Conservation (phyloP, 2,113 vertebrate genomes). For the Neodontobutis hainanensis region DNA sequence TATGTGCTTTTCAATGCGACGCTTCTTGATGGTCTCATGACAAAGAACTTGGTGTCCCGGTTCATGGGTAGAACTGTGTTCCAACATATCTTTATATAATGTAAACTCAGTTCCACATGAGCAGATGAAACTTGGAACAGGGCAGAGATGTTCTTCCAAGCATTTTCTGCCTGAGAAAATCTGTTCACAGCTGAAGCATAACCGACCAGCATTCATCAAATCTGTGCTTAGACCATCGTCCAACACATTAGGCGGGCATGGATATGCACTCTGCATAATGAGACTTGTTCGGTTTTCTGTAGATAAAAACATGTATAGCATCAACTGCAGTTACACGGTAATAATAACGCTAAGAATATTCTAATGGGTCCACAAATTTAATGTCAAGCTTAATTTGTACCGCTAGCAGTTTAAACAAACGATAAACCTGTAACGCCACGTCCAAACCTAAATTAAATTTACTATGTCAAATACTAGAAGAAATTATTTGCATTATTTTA, state of each 20-base stretch:
- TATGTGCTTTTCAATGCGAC: slow-evolving; percentile 48
- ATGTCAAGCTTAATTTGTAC: not conserved
- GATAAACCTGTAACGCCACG: no score
- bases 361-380: not conserved
- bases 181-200: slow-evolving; percentile 73
- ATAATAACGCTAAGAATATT: not conserved
- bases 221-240: slow-evolving; percentile 9
- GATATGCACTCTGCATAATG: slow-evolving; percentile 44
- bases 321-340: not conserved
- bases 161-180: slow-evolving; percentile 57
- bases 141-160: slow-evolving; percentile 68
- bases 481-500: no score
- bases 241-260: slow-evolving; percentile 10
- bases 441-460: no score
- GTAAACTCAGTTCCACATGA: slow-evolving; percentile 73
- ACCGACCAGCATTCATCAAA: slow-evolving; percentile 33
- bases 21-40: slow-evolving; percentile 61
- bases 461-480: no score
- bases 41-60: slow-evolving; percentile 62
- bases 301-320: not conserved
- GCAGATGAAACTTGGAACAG: slow-evolving; percentile 66
- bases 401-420: no score
- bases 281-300: not conserved
- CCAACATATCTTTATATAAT: slow-evolving; percentile 60
- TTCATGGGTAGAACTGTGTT: slow-evolving; percentile 65